phyloP scores from a whole-genome alignment of 2,113 vertebrate species.

The Rhinopomastus cyanomelas region DNA sequence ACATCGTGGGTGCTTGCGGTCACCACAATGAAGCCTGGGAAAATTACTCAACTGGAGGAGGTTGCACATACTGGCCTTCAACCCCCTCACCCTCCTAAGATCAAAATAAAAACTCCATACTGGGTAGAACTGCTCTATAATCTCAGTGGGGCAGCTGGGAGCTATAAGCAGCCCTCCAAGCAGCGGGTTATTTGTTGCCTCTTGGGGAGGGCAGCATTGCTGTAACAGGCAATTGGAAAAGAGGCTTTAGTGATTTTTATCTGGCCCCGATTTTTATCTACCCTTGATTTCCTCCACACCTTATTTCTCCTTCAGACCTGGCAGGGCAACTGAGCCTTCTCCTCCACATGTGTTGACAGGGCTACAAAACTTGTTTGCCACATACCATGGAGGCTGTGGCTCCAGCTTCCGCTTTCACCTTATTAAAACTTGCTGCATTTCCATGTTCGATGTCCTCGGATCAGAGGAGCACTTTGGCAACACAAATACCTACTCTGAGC shows the following conservation, averaged over 20 bases:
- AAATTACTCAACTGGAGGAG: neutral
- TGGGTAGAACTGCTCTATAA: conserved; percentile 10
- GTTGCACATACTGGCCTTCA: neutral
- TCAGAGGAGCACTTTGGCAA: conserved; percentile 27
- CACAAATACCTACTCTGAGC: neutral
- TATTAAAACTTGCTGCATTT: conserved; percentile 35
- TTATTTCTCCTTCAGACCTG: neutral
- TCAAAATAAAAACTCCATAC: conserved; percentile 35
- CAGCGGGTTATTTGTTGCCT: neutral
- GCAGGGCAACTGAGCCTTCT: neutral
- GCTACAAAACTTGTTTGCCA: conserved; percentile 51
- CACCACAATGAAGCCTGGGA: neutral
- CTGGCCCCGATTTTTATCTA: neutral
- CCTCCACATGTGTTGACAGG: neutral
- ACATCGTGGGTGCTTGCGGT: neutral
- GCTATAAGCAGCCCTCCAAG: conserved; percentile 5
- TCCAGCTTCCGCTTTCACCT: neutral
- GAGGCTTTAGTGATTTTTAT: conserved; percentile 18
- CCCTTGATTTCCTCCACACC: conserved; percentile 13
- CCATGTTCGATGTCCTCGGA: conserved; percentile 6
- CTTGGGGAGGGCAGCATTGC: neutral
- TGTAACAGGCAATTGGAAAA: neutral
- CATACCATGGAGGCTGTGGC: neutral
- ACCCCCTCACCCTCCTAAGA: neutral
- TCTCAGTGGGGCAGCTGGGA: conserved; percentile 6